These are phyloP conservation scores for Hydropsyche betteni DNA, from an alignment of 2,888 invertebrate species.

Conservation along the genomic window DNA sequence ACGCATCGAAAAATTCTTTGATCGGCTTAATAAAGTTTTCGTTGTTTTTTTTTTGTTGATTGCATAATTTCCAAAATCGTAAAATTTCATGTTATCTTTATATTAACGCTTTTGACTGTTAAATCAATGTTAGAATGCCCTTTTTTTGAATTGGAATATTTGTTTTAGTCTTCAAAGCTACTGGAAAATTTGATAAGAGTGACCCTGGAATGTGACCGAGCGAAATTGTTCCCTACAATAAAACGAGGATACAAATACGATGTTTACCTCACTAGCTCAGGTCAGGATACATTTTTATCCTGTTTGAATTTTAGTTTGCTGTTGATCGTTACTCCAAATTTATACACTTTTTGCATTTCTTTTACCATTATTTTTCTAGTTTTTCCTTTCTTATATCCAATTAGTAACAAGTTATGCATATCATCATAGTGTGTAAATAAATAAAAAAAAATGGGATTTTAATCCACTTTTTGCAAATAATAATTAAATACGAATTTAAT, in stretches of 20 bases:
- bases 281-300: constrained; percentile 64
- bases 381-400: background rate
- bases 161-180: constrained; percentile 56
- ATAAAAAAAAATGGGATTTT: background rate
- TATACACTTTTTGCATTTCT: constrained; percentile 3
- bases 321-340: constrained; percentile 7
- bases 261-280: constrained; percentile 88
- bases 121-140: constrained; percentile 5
- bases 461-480: constrained; percentile 34
- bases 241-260: constrained; percentile 84
- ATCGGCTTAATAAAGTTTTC: too few species aligned
- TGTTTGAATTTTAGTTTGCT: constrained; percentile 36
- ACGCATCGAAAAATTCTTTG: too few species aligned
- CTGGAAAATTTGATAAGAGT: constrained; percentile 80
- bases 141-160: constrained; percentile 13
- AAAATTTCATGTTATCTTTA: too few species aligned
- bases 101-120: background rate
- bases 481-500: background rate
- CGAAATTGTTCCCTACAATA: constrained; percentile 83
- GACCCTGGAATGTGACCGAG: constrained; percentile 76
- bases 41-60: too few species aligned
- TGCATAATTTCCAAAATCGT: too few species aligned
- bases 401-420: constrained; percentile 33
- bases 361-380: constrained; percentile 33
- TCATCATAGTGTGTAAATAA: constrained; percentile 35